These are phyloP conservation scores for Thermophis baileyi DNA, from an alignment of 2,113 vertebrate genomes.

Conservation along the genomic window DNA sequence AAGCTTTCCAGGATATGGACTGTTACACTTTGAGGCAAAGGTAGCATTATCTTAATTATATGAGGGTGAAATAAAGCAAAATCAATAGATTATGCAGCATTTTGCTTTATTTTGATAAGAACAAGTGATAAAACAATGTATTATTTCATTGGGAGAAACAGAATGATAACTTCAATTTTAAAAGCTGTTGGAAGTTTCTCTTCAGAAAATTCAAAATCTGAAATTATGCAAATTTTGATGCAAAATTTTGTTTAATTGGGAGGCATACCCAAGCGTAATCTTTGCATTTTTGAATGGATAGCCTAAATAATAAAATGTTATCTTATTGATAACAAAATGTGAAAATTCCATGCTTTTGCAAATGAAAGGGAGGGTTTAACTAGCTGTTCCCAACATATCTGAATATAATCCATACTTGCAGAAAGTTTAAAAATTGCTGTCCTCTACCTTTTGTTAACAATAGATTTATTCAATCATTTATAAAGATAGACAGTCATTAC, in stretches of 20 bases:
- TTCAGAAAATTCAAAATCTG: neutral
- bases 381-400: neutral
- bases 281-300: neutral
- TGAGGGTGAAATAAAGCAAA: neutral
- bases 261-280: neutral
- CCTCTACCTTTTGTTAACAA: neutral
- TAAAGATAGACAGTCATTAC: neutral
- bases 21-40: neutral
- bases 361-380: neutral
- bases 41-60: neutral
- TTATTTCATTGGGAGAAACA: neutral
- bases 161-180: neutral
- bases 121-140: neutral
- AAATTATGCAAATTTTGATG: neutral
- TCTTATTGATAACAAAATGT: neutral
- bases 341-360: neutral
- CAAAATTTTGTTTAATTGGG: neutral
- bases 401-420: neutral
- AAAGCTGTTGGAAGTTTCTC: neutral
- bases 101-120: neutral
- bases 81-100: neutral
- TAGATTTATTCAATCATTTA: neutral
- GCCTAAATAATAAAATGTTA: neutral
- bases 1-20: neutral
- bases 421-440: neutral